A percentile compares a stretch with the other conserved stretches of the same genome.
Conservation (phyloP, 64 coral and sea anemone genomes). For the Stylophora pistillata region DNA sequence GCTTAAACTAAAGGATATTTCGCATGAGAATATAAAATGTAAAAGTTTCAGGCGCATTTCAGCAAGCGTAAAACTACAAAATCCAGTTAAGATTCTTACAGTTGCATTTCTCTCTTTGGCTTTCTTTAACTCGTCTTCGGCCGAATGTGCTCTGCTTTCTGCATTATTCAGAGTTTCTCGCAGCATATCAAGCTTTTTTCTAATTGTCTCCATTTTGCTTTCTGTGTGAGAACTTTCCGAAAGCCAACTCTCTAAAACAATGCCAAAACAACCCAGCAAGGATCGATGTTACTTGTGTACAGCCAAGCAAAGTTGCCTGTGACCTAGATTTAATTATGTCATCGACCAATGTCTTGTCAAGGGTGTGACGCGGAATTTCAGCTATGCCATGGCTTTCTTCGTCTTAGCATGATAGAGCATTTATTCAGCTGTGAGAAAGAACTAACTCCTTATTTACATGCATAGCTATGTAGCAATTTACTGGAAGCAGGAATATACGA, state of each 20-base stretch:
- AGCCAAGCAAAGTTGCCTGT: background rate
- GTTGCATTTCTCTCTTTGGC: conserved; percentile 24
- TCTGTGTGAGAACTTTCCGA: background rate
- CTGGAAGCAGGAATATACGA: background rate
- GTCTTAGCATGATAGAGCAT: background rate
- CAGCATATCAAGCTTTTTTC: conserved; percentile 78
- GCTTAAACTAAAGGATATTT: background rate
- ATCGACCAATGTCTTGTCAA: background rate
- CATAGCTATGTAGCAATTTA: background rate
- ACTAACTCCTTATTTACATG: background rate
- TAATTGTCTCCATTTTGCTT: conserved; percentile 85
- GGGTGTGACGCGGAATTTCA: conserved; percentile 10
- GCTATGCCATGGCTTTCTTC: background rate
- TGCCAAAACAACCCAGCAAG: background rate
- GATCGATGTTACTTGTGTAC: background rate
- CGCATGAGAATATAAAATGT: background rate
- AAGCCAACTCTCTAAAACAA: background rate
- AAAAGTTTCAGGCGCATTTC: background rate
- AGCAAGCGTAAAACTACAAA: background rate
- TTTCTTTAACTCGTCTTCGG: conserved; percentile 66
- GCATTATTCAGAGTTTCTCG: conserved; percentile 48
- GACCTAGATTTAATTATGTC: background rate
- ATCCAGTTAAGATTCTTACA: background rate
- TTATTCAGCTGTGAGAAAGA: background rate
- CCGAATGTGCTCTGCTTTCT: conserved; percentile 49